These are phyloP conservation scores for Theodoxus fluviatilis DNA, from an alignment of 2,888 invertebrate species.

Conservation along the genomic window DNA sequence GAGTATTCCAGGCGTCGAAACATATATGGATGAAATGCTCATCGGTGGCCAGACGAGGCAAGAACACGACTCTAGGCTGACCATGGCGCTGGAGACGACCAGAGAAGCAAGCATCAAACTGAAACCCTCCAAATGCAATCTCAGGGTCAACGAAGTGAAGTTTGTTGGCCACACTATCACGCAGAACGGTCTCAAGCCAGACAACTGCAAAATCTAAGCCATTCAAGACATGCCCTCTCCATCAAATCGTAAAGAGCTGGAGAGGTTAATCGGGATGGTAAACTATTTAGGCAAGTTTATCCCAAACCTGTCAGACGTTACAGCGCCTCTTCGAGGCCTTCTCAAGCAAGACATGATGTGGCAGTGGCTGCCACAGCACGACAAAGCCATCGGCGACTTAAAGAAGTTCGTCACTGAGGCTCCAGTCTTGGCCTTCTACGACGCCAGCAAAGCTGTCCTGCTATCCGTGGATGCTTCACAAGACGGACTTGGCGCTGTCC, in stretches of 20 bases:
- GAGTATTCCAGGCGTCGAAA: too few species aligned
- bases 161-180: too few species aligned
- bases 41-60: too few species aligned
- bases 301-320: background rate
- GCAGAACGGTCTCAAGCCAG: too few species aligned
- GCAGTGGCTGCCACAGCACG: background rate
- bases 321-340: background rate
- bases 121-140: too few species aligned
- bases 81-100: too few species aligned
- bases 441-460: background rate
- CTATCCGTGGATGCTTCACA: background rate
- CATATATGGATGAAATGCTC: too few species aligned
- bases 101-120: too few species aligned
- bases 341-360: background rate
- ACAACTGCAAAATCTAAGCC: too few species aligned
- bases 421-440: background rate
- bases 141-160: too few species aligned
- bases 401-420: background rate
- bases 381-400: background rate
- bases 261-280: background rate
- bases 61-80: too few species aligned
- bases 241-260: background rate
- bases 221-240: background rate
- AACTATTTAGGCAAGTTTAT: background rate
- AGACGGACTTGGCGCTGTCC: background rate